Base-by-base conservation (phyloP, 2,797 vertebrate genomes). In the Enteromius thamalakanensis region DNA sequence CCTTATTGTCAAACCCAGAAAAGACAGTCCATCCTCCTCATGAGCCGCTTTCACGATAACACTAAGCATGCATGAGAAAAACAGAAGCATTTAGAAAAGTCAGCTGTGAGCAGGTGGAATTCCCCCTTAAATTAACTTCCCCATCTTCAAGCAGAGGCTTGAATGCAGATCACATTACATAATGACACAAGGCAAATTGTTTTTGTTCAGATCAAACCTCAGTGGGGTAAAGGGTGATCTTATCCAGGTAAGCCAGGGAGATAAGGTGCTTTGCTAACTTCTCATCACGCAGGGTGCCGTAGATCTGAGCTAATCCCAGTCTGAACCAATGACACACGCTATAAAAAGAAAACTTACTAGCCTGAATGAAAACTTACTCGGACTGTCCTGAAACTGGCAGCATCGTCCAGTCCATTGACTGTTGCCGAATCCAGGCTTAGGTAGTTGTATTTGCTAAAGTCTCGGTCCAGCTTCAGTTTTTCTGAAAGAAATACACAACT, bases 361-460 rank as follows among this genome's bases (percentile, higher is more conserved):
- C 23, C 26, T 77, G 40, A 77, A 64, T 40, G 51, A 49, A 78
- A 76, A 90, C 96, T 96, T 90, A 99, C 98, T 92, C 96, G 92
- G 78, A 99, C 97, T 1, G 98, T 99, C 87, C 96, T 94, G 93
- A 99, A 99, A 90, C 96, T 97, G 72, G 96, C 93, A 1, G 98
- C 96, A 51, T 99, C 98, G 6, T 99, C 98, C 84, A 99, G 93
- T 17, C 97, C 98, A 4, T 95, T 97, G 79, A 98, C 97, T 64
- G 76, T 93, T 9, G 97, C 97, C 0, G 97, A 99, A 90, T 99
- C 98, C 88, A 99, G 94, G 84, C 97, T 96, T 88, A 99, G 92
- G 91, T 99, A 99, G 93, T 99, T 99, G 90, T 99, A 99, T 79
- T 96, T 97, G 95, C 96, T 98, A 93, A 98, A 96, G 90, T 99